phyloP scores from a whole-genome alignment of 2,797 vertebrate species.

The Notolabrus celidotus region DNA sequence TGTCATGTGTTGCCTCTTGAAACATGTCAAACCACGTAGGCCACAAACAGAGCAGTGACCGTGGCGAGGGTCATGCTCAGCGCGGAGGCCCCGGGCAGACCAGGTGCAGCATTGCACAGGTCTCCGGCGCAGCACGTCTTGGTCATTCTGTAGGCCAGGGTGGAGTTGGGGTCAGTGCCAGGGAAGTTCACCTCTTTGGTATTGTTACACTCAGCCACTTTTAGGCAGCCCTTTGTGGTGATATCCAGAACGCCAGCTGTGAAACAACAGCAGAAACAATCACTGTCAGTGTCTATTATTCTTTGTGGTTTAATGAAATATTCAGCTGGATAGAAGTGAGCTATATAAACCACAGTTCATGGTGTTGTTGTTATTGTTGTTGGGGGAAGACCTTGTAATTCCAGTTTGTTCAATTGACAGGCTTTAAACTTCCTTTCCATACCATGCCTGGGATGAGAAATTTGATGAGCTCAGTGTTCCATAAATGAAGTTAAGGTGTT shows the following conservation, averaged over 20 bases:
- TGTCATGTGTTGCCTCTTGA: neutral
- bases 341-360: too few species aligned
- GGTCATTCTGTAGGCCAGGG: constrained; percentile 49
- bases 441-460: too few species aligned
- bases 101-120: constrained; percentile 78
- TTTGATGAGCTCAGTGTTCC: too few species aligned
- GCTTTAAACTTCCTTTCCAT: too few species aligned
- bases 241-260: constrained; percentile 26
- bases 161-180: rapidly evolving
- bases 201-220: constrained; percentile 39
- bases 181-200: neutral
- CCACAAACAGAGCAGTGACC: constrained; percentile 65
- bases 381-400: too few species aligned
- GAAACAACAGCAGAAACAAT: constrained; percentile 9
- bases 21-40: constrained; percentile 65
- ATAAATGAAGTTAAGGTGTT: too few species aligned
- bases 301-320: neutral
- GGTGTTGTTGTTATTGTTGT: too few species aligned
- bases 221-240: constrained; percentile 75
- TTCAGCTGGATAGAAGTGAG: neutral
- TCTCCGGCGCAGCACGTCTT: constrained; percentile 76
- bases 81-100: constrained; percentile 30
- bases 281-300: neutral
- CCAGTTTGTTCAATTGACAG: too few species aligned
- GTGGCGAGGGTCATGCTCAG: constrained; percentile 65